Conservation (phyloP, 2,113 vertebrate genomes). For the Macrotus californicus region DNA sequence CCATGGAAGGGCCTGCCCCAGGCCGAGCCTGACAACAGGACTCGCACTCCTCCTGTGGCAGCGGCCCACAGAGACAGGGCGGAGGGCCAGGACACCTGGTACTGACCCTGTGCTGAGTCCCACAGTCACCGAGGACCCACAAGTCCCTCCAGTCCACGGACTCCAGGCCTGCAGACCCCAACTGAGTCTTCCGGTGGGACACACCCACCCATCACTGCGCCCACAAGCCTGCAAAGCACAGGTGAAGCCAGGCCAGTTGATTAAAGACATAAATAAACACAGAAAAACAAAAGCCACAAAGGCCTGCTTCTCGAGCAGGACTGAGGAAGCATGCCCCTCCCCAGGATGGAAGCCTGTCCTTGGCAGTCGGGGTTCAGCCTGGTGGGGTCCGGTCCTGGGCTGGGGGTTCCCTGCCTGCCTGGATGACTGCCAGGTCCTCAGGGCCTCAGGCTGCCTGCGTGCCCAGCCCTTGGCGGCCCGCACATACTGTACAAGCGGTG, state of each 20-base stretch:
- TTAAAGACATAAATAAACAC: background rate
- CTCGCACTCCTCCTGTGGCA: background rate
- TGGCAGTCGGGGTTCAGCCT: background rate
- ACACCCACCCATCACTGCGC: background rate
- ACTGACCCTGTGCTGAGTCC: background rate
- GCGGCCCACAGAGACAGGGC: background rate
- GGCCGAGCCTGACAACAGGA: background rate
- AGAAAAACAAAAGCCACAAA: background rate
- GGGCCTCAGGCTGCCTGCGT: background rate
- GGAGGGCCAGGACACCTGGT: background rate
- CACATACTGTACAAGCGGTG: background rate
- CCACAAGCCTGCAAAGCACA: background rate
- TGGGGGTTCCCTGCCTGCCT: background rate
- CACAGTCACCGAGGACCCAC: background rate
- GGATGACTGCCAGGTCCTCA: background rate
- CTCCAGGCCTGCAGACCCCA: background rate
- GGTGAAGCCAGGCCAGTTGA: background rate
- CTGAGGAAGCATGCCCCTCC: too few relatives aligned
- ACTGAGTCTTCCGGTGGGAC: background rate
- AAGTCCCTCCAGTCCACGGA: background rate
- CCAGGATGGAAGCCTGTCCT: background rate
- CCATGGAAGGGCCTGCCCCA: background rate
- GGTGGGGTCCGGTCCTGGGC: background rate
- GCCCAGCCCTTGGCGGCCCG: background rate
- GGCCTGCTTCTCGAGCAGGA: background rate